Conservation (phyloP, 2,113 vertebrate genomes). For the Oreochromis aureus region DNA sequence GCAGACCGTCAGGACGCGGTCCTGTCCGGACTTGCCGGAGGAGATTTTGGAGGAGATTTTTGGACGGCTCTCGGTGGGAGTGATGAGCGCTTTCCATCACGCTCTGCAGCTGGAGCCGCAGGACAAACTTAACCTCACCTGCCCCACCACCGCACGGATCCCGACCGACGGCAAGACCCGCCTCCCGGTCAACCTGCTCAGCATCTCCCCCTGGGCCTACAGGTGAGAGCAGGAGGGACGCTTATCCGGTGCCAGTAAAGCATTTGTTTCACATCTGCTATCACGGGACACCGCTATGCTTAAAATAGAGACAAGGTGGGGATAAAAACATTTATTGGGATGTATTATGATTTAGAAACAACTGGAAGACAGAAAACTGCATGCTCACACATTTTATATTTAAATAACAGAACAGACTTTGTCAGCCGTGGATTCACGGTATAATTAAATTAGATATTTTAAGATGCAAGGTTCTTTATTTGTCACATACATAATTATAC, state of each 20-base stretch:
- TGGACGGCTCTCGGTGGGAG: conserved; percentile 85
- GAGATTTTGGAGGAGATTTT: conserved; percentile 92
- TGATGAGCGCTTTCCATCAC: conserved; percentile 91
- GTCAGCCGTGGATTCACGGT: background rate
- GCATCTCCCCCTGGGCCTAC: conserved; percentile 92
- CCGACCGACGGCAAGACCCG: conserved; percentile 62
- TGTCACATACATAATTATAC: background rate
- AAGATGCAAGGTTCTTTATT: background rate
- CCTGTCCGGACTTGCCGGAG: conserved; percentile 84
- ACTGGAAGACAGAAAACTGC: background rate
- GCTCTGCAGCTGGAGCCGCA: conserved; percentile 84
- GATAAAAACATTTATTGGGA: background rate
- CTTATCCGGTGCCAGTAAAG: background rate
- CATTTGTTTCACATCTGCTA: background rate
- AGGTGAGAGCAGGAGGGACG: conserved; percentile 69
- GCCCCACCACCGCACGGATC: conserved; percentile 69
- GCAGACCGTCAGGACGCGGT: conserved; percentile 61
- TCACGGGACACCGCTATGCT: background rate
- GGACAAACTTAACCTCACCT: conserved; percentile 79
- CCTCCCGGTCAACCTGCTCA: conserved; percentile 85
- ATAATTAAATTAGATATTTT: background rate
- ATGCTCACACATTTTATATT: background rate
- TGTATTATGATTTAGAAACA: background rate
- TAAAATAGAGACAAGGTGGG: background rate
- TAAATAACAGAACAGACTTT: background rate